phyloP scores from a whole-genome alignment of 2,888 invertebrate genomes.

The Tetramorium bicarinatum region DNA sequence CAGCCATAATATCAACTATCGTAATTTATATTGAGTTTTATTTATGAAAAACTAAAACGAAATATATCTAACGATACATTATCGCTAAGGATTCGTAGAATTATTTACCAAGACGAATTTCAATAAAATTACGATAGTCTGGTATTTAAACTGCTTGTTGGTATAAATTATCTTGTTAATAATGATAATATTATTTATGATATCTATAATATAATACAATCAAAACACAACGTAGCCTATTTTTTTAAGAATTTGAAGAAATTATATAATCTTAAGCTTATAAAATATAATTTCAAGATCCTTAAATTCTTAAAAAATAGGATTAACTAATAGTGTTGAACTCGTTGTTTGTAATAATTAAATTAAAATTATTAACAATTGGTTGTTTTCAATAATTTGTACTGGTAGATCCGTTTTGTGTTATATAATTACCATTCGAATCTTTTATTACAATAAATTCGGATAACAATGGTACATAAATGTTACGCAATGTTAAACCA shows the following conservation, averaged over 20 bases:
- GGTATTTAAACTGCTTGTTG: constrained; percentile 8
- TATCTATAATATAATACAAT: constrained; percentile 8
- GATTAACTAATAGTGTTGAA: neutral
- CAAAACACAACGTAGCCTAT: neutral
- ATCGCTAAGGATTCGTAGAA: neutral
- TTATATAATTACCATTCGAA: neutral
- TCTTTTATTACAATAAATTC: neutral
- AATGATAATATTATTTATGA: constrained; percentile 16
- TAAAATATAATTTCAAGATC: neutral
- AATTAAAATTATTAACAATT: constrained; percentile 1
- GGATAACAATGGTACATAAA: neutral
- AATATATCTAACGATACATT: neutral
- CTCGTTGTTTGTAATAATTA: neutral
- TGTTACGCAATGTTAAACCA: neutral
- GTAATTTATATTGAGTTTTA: neutral
- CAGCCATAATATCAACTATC: constrained; percentile 22
- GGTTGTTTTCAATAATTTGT: constrained; percentile 28
- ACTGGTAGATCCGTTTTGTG: constrained; percentile 7
- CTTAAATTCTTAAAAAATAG: neutral
- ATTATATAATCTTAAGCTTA: neutral
- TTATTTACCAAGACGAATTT: constrained; percentile 2
- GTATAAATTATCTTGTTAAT: neutral
- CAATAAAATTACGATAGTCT: neutral
- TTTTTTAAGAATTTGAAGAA: constrained; percentile 14
- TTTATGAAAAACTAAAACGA: neutral